Evolutionary conservation across 2,113 vertebrate species (phyloP).

Genomic region (Gobiocypris rarus): DNA sequence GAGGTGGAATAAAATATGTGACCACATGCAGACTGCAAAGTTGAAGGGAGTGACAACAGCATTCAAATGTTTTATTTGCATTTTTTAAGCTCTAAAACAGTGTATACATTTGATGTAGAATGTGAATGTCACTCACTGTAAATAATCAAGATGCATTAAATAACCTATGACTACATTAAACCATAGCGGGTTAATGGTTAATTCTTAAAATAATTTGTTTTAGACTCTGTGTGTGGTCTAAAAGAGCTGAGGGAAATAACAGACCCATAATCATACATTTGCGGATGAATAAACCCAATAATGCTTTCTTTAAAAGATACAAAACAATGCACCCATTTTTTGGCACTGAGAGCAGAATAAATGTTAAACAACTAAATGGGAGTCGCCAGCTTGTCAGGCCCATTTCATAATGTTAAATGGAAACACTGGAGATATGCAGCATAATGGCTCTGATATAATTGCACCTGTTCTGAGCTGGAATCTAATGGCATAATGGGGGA

Average conservation of each 20-base stretch:
- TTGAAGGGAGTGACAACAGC: not conserved
- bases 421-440: not conserved
- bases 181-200: not conserved
- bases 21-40: not conserved
- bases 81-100: not conserved
- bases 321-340: not conserved
- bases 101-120: not conserved
- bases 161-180: not conserved
- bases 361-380: slow-evolving; percentile 26
- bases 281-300: not conserved
- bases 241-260: not conserved
- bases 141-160: not conserved
- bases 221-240: not conserved
- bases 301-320: not conserved
- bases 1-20: not conserved
- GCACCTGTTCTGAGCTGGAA: slow-evolving; percentile 13
- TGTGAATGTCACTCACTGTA: too few relatives aligned
- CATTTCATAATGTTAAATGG: not conserved
- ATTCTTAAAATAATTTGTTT: too few relatives aligned
- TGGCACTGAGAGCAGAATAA: not conserved
- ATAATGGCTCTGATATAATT: slow-evolving; percentile 27
- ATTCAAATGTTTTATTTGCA: not conserved
- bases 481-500: slow-evolving; percentile 25
- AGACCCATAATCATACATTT: not conserved
- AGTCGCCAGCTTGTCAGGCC: not conserved